Conservation (phyloP, 23 tunicate genomes). For the Styela plicata region DNA sequence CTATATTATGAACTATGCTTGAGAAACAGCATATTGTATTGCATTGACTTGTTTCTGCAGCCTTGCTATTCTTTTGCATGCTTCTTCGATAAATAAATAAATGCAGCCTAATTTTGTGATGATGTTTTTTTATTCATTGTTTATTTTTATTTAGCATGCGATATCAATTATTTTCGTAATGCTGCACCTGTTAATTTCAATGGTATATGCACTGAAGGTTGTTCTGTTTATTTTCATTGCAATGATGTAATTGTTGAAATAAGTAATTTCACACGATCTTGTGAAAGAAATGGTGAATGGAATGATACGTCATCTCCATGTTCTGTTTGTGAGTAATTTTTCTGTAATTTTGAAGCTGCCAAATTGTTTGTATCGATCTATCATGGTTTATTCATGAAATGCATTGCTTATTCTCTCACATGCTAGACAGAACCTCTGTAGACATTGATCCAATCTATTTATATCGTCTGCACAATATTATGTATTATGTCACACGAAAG, state of each 20-base stretch:
- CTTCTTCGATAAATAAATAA: too few species aligned
- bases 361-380: too few species aligned
- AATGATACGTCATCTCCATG: background rate
- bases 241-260: background rate
- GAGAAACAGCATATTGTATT: background rate
- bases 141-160: background rate
- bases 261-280: background rate
- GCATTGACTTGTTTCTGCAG: background rate
- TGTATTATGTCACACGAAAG: background rate
- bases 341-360: background rate
- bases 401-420: too few species aligned
- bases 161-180: background rate
- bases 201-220: background rate
- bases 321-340: background rate
- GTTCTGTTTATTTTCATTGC: background rate
- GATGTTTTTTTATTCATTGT: background rate
- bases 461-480: too few species aligned
- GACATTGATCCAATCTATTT: too few species aligned
- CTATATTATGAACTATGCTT: too few species aligned
- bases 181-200: background rate
- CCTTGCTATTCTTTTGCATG: background rate
- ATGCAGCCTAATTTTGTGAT: too few species aligned
- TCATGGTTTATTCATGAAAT: background rate
- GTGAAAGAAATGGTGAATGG: background rate
- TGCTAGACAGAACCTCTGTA: too few species aligned